phyloP scores from a whole-genome alignment of 2,888 invertebrate species.

The Rhopalosiphum nymphaeae region DNA sequence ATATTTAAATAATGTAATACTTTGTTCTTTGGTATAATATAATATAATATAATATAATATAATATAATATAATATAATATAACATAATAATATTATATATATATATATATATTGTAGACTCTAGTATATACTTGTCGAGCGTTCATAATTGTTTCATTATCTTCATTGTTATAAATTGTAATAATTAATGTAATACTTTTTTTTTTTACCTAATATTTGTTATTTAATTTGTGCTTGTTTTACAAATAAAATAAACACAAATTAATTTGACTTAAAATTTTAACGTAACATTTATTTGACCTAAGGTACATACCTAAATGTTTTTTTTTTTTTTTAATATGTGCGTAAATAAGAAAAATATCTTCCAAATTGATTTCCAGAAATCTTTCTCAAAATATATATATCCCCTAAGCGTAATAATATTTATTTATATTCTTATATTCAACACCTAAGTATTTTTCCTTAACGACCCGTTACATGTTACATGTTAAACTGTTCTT shows the following conservation, averaged over 20 bases:
- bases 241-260: background rate
- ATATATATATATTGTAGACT: background rate
- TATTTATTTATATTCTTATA: background rate
- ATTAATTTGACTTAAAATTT: background rate
- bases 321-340: background rate
- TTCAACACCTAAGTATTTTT: background rate
- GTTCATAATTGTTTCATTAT: constrained; percentile 2
- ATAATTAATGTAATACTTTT: background rate
- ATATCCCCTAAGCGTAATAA: background rate
- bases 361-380: background rate
- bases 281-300: background rate
- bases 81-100: too few species aligned
- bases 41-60: background rate
- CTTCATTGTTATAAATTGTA: background rate
- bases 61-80: background rate
- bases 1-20: constrained; percentile 11
- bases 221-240: background rate
- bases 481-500: background rate
- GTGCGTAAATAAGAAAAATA: background rate
- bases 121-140: background rate
- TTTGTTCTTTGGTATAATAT: background rate
- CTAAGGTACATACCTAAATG: background rate
- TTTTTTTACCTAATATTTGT: background rate
- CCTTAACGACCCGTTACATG: background rate
- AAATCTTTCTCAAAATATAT: background rate